Conservation (phyloP, 30 jellyfish, hydroid and myxozoan genomes). For the Hydractinia echinata region DNA sequence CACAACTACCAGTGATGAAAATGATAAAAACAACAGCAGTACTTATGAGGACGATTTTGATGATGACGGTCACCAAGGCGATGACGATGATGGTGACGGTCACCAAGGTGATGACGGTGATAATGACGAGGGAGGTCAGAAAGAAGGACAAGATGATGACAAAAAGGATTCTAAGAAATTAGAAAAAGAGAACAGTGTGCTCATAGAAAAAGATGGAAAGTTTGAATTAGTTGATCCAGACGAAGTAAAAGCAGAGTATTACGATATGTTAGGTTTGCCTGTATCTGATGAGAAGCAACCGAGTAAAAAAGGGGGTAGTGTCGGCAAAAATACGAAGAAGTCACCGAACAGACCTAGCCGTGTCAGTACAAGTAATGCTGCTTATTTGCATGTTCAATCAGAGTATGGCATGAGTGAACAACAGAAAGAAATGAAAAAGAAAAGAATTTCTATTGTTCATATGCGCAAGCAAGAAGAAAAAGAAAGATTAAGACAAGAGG, state of each 20-base stretch:
- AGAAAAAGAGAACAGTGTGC: conserved; percentile 47
- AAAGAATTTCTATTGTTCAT: conserved; percentile 64
- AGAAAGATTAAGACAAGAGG: conserved; percentile 58
- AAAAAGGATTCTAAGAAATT: conserved; percentile 29
- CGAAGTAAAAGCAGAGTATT: conserved; percentile 59
- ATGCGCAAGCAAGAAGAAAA: conserved; percentile 79
- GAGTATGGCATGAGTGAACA: conserved; percentile 87
- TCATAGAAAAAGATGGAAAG: conserved; percentile 86
- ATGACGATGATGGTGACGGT: not conserved
- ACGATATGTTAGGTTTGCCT: not conserved
- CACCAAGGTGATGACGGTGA: not conserved
- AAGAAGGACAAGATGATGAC: not conserved
- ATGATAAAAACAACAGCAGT: not conserved
- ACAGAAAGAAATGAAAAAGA: conserved; percentile 81
- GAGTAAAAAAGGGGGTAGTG: conserved; percentile 1
- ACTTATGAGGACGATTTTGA: not conserved
- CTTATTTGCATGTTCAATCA: conserved; percentile 66
- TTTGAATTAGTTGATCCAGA: conserved; percentile 80
- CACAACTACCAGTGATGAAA: not conserved
- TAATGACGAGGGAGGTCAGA: not conserved
- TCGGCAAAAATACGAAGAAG: not conserved
- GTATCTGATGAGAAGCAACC: not conserved
- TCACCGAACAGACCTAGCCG: conserved; percentile 24
- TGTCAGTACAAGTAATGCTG: conserved; percentile 49
- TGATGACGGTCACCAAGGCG: not conserved